Conservation (phyloP, 2,888 invertebrate species). For the Melanostoma mellinum region DNA sequence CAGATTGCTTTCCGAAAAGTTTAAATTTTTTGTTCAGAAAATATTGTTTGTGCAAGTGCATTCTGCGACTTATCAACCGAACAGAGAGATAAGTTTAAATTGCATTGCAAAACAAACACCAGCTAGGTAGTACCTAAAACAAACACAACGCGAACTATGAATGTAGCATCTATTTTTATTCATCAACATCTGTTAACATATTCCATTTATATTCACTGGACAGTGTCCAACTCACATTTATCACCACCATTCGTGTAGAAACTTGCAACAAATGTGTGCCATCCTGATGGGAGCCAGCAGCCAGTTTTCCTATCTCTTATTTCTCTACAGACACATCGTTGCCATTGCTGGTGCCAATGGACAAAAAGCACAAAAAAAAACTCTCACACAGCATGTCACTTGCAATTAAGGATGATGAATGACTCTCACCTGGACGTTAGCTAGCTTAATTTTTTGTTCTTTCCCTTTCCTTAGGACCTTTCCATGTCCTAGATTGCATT, state of each 20-base stretch:
- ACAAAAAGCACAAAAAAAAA: neutral
- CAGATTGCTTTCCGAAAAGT: too few species aligned
- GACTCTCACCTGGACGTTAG: conserved; percentile 53
- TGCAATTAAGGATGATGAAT: conserved; percentile 72
- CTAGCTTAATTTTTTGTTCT: conserved; percentile 6
- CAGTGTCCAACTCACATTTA: conserved; percentile 50
- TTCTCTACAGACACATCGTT: conserved; percentile 10
- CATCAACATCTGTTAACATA: conserved; percentile 65
- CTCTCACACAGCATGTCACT: conserved; percentile 43
- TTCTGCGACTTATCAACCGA: conserved; percentile 11
- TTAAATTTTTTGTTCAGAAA: too few species aligned
- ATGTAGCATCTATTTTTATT: conserved; percentile 26
- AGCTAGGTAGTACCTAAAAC: neutral
- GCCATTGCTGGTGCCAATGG: conserved; percentile 8
- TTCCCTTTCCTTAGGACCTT: neutral
- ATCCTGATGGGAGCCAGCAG: conserved; percentile 14
- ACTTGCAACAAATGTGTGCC: conserved; percentile 48
- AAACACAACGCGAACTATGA: neutral
- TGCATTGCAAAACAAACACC: conserved; percentile 29
- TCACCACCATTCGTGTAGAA: conserved; percentile 54
- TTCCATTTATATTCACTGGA: conserved; percentile 65
- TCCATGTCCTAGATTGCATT: conserved; percentile 26
- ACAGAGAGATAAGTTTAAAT: conserved; percentile 27
- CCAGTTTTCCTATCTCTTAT: conserved; percentile 33
- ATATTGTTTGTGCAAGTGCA: too few species aligned